Evolutionary conservation across 2,797 vertebrate genomes (phyloP), one percentile per base, ranked within the genome.

Genomic region (Poecilia picta): DNA sequence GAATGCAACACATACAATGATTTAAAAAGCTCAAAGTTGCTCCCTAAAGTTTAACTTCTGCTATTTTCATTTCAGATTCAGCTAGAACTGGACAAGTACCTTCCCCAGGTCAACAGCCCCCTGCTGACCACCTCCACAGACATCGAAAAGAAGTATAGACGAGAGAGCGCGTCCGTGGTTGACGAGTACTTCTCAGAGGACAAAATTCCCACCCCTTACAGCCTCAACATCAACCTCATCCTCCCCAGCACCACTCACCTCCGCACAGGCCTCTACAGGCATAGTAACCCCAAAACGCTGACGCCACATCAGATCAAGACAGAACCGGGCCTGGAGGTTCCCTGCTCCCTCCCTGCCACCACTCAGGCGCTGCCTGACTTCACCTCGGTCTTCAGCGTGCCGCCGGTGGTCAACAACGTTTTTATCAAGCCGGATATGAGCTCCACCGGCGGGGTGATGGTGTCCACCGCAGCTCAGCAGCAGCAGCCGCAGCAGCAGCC

Each of bases 141-240:
- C 0, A n/a, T 0, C 0, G 97, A 98, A 91, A 97, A 94, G 93
- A 98, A 98, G 82, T 97, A 97, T 89, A 91, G 97, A 1, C 93
- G 97, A 36, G 97, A 98, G 70, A 98, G 97, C 0, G 97, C 97
- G 75, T 98, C 97, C 0, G 96, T 98, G 78, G 97, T 98, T 25
- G 97, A 98, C 0, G 97, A 98, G 87, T 98, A 95, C 88, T 98
- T 98, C 91, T 96, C 97, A 0, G 94, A 96, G 0, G 97, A 98
- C 82, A 97, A 97, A 78, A 91, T 94, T 0, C 0, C 1, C 0
- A 1, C 95, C 0, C 97, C 97, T 0, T 98, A 97, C 95, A 98
- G 97, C 55, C 95, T 98, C 43, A 98, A 98, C 94, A 97, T 98
- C 93, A 98, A 98, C 1, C 81, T 98, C 49, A 97, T 98, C 86